Evolutionary conservation across 2,888 invertebrate genomes (phyloP).

Genomic region (Ichneumoninae sp.): DNA sequence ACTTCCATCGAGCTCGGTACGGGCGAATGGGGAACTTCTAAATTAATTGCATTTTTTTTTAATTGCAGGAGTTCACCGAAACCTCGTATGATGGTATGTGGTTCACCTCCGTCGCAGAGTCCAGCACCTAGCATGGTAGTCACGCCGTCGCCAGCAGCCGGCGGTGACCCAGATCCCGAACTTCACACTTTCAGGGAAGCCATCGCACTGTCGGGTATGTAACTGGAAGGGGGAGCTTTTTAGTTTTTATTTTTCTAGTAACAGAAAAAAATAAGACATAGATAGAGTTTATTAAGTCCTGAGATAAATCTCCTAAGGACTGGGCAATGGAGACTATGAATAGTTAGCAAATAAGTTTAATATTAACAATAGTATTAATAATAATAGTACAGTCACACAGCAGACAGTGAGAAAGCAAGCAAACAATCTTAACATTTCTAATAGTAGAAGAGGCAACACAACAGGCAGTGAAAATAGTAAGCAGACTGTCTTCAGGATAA

Average conservation of each 20-base stretch:
- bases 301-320: too few species aligned
- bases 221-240: not conserved
- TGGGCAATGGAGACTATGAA: too few species aligned
- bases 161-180: constrained; percentile 86
- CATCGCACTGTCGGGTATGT: constrained; percentile 87
- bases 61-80: constrained; percentile 85
- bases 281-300: too few species aligned
- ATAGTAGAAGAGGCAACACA: too few species aligned
- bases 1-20: not conserved
- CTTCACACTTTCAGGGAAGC: constrained; percentile 91
- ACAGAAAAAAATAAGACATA: not conserved
- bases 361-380: too few species aligned
- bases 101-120: constrained; percentile 83
- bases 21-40: not conserved
- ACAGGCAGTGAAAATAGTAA: too few species aligned
- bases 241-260: constrained; percentile 15
- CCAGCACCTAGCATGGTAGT: constrained; percentile 84
- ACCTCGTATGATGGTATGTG: constrained; percentile 84
- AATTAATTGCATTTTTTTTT: constrained; percentile 31
- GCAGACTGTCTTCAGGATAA: too few species aligned
- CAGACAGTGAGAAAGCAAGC: too few species aligned
- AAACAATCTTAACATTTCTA: too few species aligned
- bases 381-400: too few species aligned
- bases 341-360: too few species aligned
- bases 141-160: constrained; percentile 81